A percentile compares a stretch with the other conserved stretches of the same genome.
These are phyloP conservation scores for Sarcophaga carnaria DNA, from an alignment of 2,888 invertebrate species.

Conservation along the genomic window DNA sequence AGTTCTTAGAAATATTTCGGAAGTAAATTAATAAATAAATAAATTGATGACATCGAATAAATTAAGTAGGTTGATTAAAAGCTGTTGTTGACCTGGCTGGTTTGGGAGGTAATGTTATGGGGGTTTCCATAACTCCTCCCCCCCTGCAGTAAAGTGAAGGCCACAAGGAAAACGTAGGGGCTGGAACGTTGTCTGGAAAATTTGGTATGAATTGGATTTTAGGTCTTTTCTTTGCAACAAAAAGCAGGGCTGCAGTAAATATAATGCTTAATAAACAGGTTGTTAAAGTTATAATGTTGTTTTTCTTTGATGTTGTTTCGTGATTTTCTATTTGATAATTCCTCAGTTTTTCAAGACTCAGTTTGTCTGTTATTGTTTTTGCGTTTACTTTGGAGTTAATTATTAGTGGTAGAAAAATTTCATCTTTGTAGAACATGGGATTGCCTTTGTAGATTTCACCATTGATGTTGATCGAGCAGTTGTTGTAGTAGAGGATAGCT, in stretches of 20 bases:
- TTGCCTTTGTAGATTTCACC: slow-evolving; percentile 11
- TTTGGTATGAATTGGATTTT: too few relatives aligned
- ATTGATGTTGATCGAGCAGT: slow-evolving; percentile 8
- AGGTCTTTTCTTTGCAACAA: too few relatives aligned
- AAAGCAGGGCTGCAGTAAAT: too few relatives aligned
- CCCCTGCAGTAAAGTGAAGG: background rate
- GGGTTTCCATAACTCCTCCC: background rate
- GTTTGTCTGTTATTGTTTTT: slow-evolving; percentile 24
- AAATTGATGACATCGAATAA: too few relatives aligned
- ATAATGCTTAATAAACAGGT: background rate
- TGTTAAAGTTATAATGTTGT: background rate
- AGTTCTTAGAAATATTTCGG: too few relatives aligned
- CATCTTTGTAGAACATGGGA: slow-evolving; percentile 9
- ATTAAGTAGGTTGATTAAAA: too few relatives aligned
- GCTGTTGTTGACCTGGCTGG: too few relatives aligned
- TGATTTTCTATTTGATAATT: slow-evolving; percentile 19
- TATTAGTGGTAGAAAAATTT: background rate
- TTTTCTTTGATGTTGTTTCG: too few relatives aligned
- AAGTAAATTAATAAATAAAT: too few relatives aligned
- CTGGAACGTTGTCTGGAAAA: too few relatives aligned
- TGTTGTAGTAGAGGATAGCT: slow-evolving; percentile 26
- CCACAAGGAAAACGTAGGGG: slow-evolving; percentile 31
- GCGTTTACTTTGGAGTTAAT: slow-evolving; percentile 8
- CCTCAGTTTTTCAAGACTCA: slow-evolving; percentile 22
- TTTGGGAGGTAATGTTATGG: background rate